Conservation (phyloP, 2,113 vertebrate genomes). For the Poeciliopsis occidentalis region DNA sequence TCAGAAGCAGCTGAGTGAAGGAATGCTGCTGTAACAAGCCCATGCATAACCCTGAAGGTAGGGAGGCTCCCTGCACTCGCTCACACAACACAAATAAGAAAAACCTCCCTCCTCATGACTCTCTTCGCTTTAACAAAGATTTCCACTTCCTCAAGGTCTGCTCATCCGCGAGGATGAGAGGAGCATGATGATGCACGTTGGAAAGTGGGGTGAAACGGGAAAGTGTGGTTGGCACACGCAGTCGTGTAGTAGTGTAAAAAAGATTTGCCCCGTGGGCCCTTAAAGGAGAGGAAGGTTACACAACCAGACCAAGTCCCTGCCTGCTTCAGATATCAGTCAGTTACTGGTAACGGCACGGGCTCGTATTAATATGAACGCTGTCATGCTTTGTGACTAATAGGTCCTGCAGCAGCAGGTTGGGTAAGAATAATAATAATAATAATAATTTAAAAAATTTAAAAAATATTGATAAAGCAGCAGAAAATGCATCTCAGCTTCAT, state of each 20-base stretch:
- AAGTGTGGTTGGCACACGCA: constrained; percentile 16
- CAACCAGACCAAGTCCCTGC: constrained; percentile 27
- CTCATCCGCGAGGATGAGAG: constrained; percentile 2
- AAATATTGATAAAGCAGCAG: not conserved
- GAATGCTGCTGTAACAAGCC: constrained; percentile 78
- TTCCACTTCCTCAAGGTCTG: constrained; percentile 2
- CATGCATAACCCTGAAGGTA: constrained; percentile 65
- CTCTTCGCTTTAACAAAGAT: not conserved
- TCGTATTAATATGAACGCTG: not conserved
- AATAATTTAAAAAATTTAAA: no score
- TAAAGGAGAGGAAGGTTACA: constrained; percentile 53
- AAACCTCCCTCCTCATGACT: not conserved
- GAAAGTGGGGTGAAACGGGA: constrained; percentile 2
- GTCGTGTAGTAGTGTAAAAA: constrained; percentile 40
- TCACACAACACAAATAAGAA: constrained; percentile 19
- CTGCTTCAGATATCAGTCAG: not conserved
- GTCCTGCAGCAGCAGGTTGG: not conserved
- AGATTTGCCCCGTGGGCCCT: constrained; percentile 45
- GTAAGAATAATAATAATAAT: not conserved
- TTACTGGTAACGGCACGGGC: not conserved
- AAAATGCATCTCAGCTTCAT: not conserved
- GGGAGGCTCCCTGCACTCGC: constrained; percentile 54
- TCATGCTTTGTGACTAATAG: not conserved
- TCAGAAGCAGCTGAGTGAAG: constrained; percentile 74
- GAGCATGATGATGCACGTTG: constrained; percentile 35